Evolutionary conservation across 1,140 invertebrate species (phyloP).

Genomic region (Pseudachorutes palmiensis): DNA sequence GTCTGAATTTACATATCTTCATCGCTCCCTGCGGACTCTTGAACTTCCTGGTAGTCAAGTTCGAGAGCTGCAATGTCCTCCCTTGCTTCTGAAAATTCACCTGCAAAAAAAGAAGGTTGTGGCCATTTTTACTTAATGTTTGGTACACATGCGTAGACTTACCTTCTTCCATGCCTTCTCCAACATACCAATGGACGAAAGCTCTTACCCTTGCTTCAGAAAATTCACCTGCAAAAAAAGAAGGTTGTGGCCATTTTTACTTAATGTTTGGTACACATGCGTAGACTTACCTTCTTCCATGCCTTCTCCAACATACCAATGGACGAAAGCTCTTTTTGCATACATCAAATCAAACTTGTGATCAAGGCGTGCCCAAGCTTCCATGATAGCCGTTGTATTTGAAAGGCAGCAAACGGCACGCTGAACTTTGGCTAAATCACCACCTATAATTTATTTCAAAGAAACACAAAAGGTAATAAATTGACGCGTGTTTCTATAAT

Average conservation of each 20-base stretch:
- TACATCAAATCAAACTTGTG: slow-evolving; percentile 54
- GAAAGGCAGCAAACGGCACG: slow-evolving; percentile 38
- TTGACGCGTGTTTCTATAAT: background rate
- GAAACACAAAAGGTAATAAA: background rate
- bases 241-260: slow-evolving; percentile 45
- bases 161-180: slow-evolving; percentile 70
- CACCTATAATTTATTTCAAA: slow-evolving; percentile 62
- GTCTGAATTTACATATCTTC: slow-evolving; percentile 28
- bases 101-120: slow-evolving; percentile 33
- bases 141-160: slow-evolving; percentile 50
- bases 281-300: slow-evolving; percentile 65
- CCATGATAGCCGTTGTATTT: slow-evolving; percentile 17
- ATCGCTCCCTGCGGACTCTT: slow-evolving; percentile 27
- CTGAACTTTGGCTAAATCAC: slow-evolving; percentile 47
- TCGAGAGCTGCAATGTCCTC: slow-evolving; percentile 50
- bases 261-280: slow-evolving; percentile 42
- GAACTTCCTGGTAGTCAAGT: slow-evolving; percentile 48
- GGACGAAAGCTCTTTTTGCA: slow-evolving; percentile 56
- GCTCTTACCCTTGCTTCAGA: slow-evolving; percentile 54
- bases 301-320: slow-evolving; percentile 69
- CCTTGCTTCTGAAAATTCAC: slow-evolving; percentile 51
- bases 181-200: slow-evolving; percentile 68
- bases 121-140: background rate
- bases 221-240: slow-evolving; percentile 46
- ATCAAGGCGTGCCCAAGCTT: slow-evolving; percentile 55